Evolutionary conservation across 2,888 invertebrate species (phyloP).

Genomic region (Epistrophe eligans): DNA sequence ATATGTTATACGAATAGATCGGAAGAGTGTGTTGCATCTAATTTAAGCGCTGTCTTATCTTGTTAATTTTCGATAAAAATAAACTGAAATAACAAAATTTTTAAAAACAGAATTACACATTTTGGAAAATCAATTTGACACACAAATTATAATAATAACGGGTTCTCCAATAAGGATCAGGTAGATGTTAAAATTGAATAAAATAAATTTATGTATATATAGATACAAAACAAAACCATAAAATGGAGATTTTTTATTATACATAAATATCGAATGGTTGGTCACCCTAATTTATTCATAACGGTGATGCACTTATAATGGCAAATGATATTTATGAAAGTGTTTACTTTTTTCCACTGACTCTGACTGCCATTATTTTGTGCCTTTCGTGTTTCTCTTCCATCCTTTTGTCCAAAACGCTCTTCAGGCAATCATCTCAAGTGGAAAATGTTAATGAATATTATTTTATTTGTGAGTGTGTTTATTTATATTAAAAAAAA

Average conservation of each 20-base stretch:
- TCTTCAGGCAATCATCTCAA: slow-evolving; percentile 58
- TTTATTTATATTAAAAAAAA: slow-evolving; percentile 50
- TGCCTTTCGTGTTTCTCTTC: background rate
- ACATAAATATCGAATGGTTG: background rate
- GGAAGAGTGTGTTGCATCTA: too few relatives aligned
- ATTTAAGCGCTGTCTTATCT: too few relatives aligned
- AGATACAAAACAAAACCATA: too few relatives aligned
- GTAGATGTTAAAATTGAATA: too few relatives aligned
- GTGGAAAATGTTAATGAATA: slow-evolving; percentile 67
- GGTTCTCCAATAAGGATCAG: too few relatives aligned
- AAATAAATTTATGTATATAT: too few relatives aligned
- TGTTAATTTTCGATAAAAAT: too few relatives aligned
- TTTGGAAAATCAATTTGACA: too few relatives aligned
- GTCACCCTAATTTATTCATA: slow-evolving; percentile 5
- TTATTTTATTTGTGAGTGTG: slow-evolving; percentile 60
- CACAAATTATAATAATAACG: too few relatives aligned
- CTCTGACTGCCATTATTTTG: background rate
- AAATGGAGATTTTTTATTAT: background rate
- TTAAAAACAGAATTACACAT: too few relatives aligned
- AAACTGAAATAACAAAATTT: too few relatives aligned
- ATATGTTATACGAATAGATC: too few relatives aligned
- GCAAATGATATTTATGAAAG: slow-evolving; percentile 24
- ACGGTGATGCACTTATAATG: slow-evolving; percentile 34
- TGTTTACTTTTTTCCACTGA: slow-evolving; percentile 51
- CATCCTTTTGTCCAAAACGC: background rate